These are phyloP conservation scores for Sarcophaga rosellei DNA, from an alignment of 2,888 invertebrate genomes.

Conservation along the genomic window DNA sequence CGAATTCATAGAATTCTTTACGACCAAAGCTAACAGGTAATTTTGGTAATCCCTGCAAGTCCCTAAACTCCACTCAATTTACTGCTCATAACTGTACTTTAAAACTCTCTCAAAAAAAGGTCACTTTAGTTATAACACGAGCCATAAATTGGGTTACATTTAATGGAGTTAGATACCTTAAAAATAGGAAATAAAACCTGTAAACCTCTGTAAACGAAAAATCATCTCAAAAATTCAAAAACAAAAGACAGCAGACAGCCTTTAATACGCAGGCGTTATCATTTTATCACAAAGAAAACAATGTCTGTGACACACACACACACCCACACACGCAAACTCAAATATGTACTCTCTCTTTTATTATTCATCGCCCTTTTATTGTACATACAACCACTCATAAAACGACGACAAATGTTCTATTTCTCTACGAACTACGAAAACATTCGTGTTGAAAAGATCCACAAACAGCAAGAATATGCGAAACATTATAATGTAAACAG, in stretches of 20 bases:
- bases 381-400: too few relatives aligned
- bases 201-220: not conserved
- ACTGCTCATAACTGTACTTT: conserved; percentile 44
- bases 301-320: not conserved
- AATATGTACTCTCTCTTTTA: not conserved
- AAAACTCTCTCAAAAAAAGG: not conserved
- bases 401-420: too few relatives aligned
- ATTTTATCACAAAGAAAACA: conserved; percentile 35
- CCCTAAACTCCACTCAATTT: too few relatives aligned
- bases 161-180: too few relatives aligned
- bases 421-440: too few relatives aligned
- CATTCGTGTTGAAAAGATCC: too few relatives aligned
- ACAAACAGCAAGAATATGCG: too few relatives aligned
- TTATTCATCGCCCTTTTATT: not conserved
- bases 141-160: too few relatives aligned
- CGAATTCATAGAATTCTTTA: not conserved
- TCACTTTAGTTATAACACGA: not conserved
- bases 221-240: not conserved
- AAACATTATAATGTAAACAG: too few relatives aligned
- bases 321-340: not conserved
- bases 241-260: not conserved
- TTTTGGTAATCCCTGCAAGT: too few relatives aligned
- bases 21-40: not conserved
- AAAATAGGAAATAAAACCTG: not conserved
- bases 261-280: conserved; percentile 43